Evolutionary conservation across 1,140 invertebrate species (phyloP).

Genomic region (Hyphantria cunea): DNA sequence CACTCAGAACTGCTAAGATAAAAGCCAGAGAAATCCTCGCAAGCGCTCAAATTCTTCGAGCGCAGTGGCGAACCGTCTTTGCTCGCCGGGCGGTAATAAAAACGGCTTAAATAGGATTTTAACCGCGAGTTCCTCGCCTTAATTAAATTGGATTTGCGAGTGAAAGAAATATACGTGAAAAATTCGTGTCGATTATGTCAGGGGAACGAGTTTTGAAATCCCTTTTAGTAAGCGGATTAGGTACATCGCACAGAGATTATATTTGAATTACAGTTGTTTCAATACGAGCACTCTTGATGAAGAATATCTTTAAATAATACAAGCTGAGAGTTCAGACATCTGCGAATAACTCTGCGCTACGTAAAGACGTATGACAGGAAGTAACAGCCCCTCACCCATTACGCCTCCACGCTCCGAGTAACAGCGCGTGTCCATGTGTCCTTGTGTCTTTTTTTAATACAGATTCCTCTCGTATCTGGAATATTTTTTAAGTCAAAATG

Average conservation of each 20-base stretch:
- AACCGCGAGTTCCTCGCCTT: constrained; percentile 79
- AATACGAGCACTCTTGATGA: constrained; percentile 13
- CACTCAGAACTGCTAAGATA: constrained; percentile 65
- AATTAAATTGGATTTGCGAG: constrained; percentile 81
- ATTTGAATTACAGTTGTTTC: constrained; percentile 37
- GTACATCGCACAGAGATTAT: constrained; percentile 50
- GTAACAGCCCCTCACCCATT: constrained; percentile 44
- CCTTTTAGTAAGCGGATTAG: constrained; percentile 67
- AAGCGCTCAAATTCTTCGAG: constrained; percentile 74
- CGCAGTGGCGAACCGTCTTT: constrained; percentile 74
- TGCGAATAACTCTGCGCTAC: constrained; percentile 37
- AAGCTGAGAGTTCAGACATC: background rate
- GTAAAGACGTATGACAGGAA: constrained; percentile 61
- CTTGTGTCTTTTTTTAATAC: constrained; percentile 1
- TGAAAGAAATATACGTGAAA: constrained; percentile 79
- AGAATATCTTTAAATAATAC: constrained; percentile 10
- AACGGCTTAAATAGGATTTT: constrained; percentile 82
- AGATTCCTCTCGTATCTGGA: background rate
- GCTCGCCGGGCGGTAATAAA: constrained; percentile 79
- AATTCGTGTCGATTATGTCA: constrained; percentile 77
- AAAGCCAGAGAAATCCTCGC: constrained; percentile 72
- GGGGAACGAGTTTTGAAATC: constrained; percentile 62
- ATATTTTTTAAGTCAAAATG: too few species aligned
- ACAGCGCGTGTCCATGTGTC: background rate
- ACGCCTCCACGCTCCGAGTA: constrained; percentile 29